Evolutionary conservation across 2,888 invertebrate species (phyloP), one percentile per base, ranked within the genome.

Genomic region (Microctonus aethiopoides): DNA sequence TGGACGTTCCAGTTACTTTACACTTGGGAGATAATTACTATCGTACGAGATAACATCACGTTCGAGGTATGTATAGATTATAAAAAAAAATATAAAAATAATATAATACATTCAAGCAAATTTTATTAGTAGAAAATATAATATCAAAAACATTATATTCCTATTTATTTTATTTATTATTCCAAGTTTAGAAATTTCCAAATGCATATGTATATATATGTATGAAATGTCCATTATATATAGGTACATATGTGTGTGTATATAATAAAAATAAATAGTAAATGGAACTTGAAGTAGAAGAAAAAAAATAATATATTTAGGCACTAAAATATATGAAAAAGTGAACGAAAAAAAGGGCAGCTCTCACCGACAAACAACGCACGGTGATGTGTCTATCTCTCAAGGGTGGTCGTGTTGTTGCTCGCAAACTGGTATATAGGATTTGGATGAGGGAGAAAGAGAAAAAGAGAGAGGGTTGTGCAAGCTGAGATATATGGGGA

Each of bases 331-430:
- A 29, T 29, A 36, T 65, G 56, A 54, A n/a, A 24, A 56, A 56
- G 65, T 56, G 39, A 46, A 46, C 16, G 9, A 65, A 65, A 56
- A 46, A 52, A 64, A 65, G 46, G 32, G 51, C 46, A 54, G 54
- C 65, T 5, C 16, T 46, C 76, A 78, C 78, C 79, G 80, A 80
- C 81, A 82, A 83, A 81, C 82, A 83, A 78, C 80, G 77, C 80
- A 81, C 82, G 79, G 80, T 81, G 84, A 84, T 84, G 84, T 80
- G 81, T 85, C 84, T 84, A 82, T 84, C 83, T 83, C 82, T 81
- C 79, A 80, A 80, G 83, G 81, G 74, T 72, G 74, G 69, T 70
- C 62, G 63, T 39, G 46, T 46, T 46, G 46, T 16, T 34, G 36
- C 39, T 29, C 62, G 26, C 46, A 63, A 54, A 46, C 46, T 34